Percentiles rank a stretch among this genome's conserved stretches.
These are phyloP conservation scores for Parotocinclus haroldoi DNA, from an alignment of 2,797 vertebrate species.

Conservation along the genomic window DNA sequence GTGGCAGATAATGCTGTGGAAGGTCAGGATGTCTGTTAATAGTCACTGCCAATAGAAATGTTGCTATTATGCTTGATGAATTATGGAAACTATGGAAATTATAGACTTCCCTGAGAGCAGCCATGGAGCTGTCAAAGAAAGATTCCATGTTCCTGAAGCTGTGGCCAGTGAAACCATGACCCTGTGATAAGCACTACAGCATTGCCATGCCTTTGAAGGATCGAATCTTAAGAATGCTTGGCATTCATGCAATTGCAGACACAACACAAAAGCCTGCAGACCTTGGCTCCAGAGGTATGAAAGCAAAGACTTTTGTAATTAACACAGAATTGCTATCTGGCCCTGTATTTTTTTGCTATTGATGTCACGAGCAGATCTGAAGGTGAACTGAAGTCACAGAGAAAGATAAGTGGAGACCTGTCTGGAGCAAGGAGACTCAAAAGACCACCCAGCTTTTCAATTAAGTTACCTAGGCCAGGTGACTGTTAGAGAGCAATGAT, in stretches of 20 bases:
- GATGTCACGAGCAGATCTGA: too few species aligned
- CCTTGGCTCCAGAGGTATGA: too few species aligned
- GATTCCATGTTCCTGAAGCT: constrained; percentile 17
- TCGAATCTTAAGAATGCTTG: neutral
- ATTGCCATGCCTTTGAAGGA: neutral
- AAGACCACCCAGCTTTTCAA: too few species aligned
- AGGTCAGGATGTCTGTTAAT: neutral
- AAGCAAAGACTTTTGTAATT: too few species aligned
- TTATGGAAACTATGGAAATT: constrained; percentile 18
- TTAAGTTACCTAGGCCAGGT: too few species aligned
- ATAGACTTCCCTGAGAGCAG: constrained; percentile 21
- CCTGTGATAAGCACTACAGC: neutral
- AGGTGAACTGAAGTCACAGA: too few species aligned
- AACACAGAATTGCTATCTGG: too few species aligned
- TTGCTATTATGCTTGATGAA: constrained; percentile 3
- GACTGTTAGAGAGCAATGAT: too few species aligned
- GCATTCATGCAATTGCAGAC: constrained; percentile 1
- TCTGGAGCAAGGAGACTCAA: too few species aligned
- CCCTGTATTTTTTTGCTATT: too few species aligned
- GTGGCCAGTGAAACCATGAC: neutral
- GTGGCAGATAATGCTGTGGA: neutral
- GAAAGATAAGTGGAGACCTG: too few species aligned
- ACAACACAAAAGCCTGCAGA: too few species aligned
- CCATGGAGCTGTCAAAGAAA: constrained; percentile 8
- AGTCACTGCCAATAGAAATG: constrained; percentile 15